Evolutionary conservation across 2,113 vertebrate species (phyloP).

Genomic region (Clarias macrocephalus): DNA sequence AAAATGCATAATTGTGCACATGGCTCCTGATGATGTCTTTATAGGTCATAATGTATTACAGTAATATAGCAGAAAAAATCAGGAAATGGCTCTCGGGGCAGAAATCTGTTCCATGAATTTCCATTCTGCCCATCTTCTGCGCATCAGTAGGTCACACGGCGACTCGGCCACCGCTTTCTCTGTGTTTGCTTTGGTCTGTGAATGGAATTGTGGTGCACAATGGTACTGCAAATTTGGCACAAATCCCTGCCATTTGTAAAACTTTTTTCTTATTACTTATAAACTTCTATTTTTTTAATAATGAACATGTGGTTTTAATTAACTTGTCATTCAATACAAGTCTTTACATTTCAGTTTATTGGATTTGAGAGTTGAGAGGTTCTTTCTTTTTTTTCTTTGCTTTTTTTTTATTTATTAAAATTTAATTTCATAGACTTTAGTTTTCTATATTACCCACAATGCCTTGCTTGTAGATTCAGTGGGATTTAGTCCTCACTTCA

Average conservation of each 20-base stretch:
- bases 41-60: neutral
- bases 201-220: neutral
- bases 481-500: neutral
- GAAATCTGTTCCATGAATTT: conserved; percentile 7
- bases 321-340: neutral
- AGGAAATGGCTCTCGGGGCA: neutral
- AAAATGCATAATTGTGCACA: too few relatives aligned
- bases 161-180: neutral
- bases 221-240: neutral
- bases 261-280: too few relatives aligned
- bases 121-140: neutral
- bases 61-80: conserved; percentile 27
- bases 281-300: neutral
- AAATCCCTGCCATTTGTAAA: neutral
- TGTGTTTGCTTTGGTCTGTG: neutral
- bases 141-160: neutral
- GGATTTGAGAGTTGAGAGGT: neutral
- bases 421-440: neutral
- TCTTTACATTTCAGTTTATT: neutral
- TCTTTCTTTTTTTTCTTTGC: too few relatives aligned
- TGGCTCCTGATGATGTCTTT: neutral
- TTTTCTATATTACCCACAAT: neutral
- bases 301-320: neutral
- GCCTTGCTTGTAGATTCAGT: neutral
- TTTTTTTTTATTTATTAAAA: neutral